A percentile compares a stretch with the other conserved stretches of the same genome.
phyloP scores from a whole-genome alignment of 2,113 vertebrate genomes.

The Chionis minor region DNA sequence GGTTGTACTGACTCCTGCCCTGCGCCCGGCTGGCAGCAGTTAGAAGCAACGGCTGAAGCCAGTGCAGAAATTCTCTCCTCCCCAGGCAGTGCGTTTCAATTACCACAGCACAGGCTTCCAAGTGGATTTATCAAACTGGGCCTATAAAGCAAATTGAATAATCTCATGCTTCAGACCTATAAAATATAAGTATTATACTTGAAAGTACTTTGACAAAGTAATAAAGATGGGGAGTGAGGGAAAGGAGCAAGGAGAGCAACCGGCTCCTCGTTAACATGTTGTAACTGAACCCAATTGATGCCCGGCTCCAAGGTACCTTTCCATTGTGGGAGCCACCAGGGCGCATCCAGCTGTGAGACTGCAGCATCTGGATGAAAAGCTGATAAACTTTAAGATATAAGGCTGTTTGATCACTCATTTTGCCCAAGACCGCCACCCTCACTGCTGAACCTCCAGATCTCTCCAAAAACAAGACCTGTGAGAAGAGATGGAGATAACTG shows the following conservation, averaged over 20 bases:
- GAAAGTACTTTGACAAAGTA: slow-evolving; percentile 62
- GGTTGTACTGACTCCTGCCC: neutral
- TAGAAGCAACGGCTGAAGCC: neutral
- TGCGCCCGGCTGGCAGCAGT: neutral
- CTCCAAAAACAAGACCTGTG: neutral
- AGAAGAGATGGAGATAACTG: neutral
- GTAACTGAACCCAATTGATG: neutral
- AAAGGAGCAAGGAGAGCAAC: neutral
- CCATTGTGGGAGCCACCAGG: neutral
- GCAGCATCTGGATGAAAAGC: neutral
- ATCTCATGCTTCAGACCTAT: slow-evolving; percentile 56
- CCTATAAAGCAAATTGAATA: slow-evolving; percentile 71
- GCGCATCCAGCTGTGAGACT: neutral
- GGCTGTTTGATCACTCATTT: neutral
- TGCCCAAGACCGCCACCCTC: neutral
- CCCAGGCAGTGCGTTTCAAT: slow-evolving; percentile 46
- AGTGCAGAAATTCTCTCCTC: slow-evolving; percentile 4
- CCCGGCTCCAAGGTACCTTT: neutral
- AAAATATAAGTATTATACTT: slow-evolving; percentile 59
- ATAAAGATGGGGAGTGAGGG: slow-evolving; percentile 34
- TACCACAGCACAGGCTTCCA: neutral
- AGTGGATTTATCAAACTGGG: slow-evolving; percentile 63
- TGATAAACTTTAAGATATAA: neutral
- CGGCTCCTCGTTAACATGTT: neutral
- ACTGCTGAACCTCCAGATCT: neutral